Percentiles rank a stretch among this genome's conserved stretches.
Evolutionary conservation across 2,888 invertebrate species (phyloP).

Genomic region (Unio pictorum): DNA sequence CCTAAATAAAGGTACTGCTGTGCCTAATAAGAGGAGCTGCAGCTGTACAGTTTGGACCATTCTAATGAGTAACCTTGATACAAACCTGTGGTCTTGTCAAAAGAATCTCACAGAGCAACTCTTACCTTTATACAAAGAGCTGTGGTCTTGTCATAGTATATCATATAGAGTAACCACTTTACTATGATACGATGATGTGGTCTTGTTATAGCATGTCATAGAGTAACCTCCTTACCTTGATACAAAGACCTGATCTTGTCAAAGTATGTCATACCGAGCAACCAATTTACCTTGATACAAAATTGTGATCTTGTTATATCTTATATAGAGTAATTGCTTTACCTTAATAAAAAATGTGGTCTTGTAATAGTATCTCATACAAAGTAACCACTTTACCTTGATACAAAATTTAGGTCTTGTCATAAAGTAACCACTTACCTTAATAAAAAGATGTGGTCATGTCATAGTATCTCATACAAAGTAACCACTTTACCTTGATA

Average conservation of each 20-base stretch:
- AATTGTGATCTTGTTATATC: conserved; percentile 54
- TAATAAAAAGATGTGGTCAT: too few species aligned
- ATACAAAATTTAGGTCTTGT: too few species aligned
- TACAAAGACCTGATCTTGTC: conserved; percentile 50
- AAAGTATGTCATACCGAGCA: conserved; percentile 64
- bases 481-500: too few species aligned
- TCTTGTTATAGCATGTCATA: conserved; percentile 57
- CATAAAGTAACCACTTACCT: too few species aligned
- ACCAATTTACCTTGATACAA: conserved; percentile 44
- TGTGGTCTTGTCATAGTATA: conserved; percentile 32
- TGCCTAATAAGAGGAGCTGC: conserved; percentile 18
- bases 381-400: too few species aligned
- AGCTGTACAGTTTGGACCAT: too few species aligned
- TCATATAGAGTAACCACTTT: conserved; percentile 6
- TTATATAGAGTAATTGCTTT: conserved; percentile 55
- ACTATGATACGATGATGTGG: conserved; percentile 7
- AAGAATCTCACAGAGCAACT: conserved; percentile 55
- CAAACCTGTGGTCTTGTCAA: conserved; percentile 46
- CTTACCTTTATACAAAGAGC: conserved; percentile 46
- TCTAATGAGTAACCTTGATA: conserved; percentile 23
- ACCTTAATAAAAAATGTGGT: conserved; percentile 55
- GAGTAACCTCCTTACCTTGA: conserved; percentile 39
- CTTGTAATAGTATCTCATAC: conserved; percentile 4
- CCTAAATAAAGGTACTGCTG: too few species aligned
- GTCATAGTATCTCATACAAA: too few species aligned